Conservation (phyloP, 2,113 vertebrate genomes). For the Etia nguti region DNA sequence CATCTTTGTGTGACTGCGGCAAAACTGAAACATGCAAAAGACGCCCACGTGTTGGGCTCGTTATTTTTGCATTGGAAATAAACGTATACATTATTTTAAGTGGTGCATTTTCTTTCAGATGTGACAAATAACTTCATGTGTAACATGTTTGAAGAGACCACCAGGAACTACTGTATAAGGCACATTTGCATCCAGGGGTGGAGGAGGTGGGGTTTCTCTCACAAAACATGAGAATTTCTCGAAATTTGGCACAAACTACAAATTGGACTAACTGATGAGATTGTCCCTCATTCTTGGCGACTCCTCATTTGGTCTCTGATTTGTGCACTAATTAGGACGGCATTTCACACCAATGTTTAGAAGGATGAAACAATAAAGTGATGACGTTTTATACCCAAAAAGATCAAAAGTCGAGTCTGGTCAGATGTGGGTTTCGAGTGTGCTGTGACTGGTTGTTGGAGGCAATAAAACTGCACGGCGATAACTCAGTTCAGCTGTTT, state of each 20-base stretch:
- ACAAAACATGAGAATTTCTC: background rate
- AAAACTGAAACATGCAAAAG: constrained; percentile 23
- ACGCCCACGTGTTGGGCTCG: background rate
- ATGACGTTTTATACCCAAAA: background rate
- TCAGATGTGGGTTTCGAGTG: fast-evolving
- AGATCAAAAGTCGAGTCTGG: background rate
- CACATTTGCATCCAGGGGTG: background rate
- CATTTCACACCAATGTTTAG: background rate
- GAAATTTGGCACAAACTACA: background rate
- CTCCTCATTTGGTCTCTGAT: background rate
- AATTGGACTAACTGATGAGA: background rate
- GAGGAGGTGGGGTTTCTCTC: background rate
- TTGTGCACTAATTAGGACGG: background rate
- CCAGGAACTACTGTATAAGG: fast-evolving
- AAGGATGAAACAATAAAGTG: background rate
- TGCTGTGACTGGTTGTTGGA: background rate
- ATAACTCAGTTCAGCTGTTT: background rate
- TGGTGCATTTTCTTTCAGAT: background rate
- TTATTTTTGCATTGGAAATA: constrained; percentile 41
- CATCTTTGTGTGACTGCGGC: constrained; percentile 32
- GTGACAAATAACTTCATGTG: background rate
- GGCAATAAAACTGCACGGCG: background rate
- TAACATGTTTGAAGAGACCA: background rate
- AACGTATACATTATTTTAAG: constrained; percentile 10
- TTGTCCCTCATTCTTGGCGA: background rate